These are phyloP conservation scores for Elegia similella DNA, from an alignment of 2,888 invertebrate genomes.

Conservation along the genomic window DNA sequence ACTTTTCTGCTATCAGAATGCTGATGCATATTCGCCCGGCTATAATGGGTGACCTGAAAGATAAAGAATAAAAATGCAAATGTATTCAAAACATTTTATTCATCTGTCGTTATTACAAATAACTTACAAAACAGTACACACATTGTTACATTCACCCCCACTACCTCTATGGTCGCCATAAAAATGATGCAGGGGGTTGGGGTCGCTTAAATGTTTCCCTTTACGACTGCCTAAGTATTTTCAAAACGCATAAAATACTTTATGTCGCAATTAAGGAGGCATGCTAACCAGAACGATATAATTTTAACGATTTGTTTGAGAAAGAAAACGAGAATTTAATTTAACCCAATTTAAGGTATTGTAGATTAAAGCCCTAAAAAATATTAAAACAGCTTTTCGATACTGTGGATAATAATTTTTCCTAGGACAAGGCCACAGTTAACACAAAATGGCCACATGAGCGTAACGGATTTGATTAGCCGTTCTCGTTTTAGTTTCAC, in stretches of 20 bases:
- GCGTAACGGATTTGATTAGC: too few species aligned
- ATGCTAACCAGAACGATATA: slow-evolving; percentile 8
- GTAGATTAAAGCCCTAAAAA: too few species aligned
- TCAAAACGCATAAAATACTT: slow-evolving; percentile 2
- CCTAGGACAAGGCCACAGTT: too few species aligned
- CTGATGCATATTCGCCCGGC: too few species aligned
- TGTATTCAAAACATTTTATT: slow-evolving; percentile 65
- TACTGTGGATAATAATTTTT: too few species aligned
- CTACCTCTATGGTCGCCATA: neutral
- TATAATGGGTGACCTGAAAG: neutral
- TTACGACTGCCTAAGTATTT: slow-evolving; percentile 1
- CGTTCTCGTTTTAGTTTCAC: too few species aligned
- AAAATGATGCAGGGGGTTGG: neutral
- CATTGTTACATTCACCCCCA: slow-evolving; percentile 36
- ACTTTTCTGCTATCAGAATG: too few species aligned
- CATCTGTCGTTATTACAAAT: slow-evolving; percentile 59
- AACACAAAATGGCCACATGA: too few species aligned
- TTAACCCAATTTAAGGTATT: too few species aligned
- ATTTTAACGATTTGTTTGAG: neutral
- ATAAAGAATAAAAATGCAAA: slow-evolving; percentile 22
- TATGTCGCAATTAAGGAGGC: slow-evolving; percentile 1
- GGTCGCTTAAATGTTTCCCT: slow-evolving; percentile 8
- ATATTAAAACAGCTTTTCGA: too few species aligned
- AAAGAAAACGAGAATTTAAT: neutral
- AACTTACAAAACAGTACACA: slow-evolving; percentile 61